These are phyloP conservation scores for Zaprionus tsacasi DNA, from an alignment of 1,140 invertebrate genomes.

Conservation along the genomic window DNA sequence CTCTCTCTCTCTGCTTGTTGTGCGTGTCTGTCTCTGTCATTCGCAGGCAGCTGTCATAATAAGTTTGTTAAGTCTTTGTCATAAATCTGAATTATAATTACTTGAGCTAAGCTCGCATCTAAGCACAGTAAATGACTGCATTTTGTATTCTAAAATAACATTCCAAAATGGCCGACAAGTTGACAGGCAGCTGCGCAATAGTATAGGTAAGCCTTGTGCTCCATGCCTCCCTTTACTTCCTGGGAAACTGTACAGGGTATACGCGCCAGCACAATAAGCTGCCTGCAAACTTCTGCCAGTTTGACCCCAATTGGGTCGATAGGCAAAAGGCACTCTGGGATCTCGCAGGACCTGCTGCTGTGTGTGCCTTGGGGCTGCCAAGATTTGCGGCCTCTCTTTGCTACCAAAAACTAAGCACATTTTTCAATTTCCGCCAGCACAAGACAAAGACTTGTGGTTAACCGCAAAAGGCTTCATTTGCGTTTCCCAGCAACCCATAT, in stretches of 20 bases:
- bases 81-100: conserved; percentile 77
- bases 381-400: conserved; percentile 27
- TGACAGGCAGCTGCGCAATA: neutral
- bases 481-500: neutral
- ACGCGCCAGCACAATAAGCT: neutral
- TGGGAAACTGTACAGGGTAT: conserved; percentile 7
- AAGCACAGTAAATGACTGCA: conserved; percentile 27
- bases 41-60: conserved; percentile 59
- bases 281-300: conserved; percentile 23
- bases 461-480: conserved; percentile 23
- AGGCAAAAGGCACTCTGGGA: neutral
- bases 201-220: too few relatives aligned
- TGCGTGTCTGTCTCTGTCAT: conserved; percentile 24
- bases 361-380: conserved; percentile 53
- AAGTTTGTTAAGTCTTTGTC: conserved; percentile 67
- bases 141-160: conserved; percentile 42
- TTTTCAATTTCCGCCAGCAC: conserved; percentile 75
- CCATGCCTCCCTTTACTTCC: too few relatives aligned
- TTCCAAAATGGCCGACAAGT: conserved; percentile 38
- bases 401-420: conserved; percentile 57
- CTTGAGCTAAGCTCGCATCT: conserved; percentile 33
- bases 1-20: conserved; percentile 4
- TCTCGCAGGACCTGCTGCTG: neutral
- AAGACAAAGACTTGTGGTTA: conserved; percentile 65
- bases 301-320: conserved; percentile 7